Percentiles rank a stretch among this genome's conserved stretches.
These are phyloP conservation scores for Myathropa florea DNA, from an alignment of 2,888 invertebrate genomes.

Conservation along the genomic window DNA sequence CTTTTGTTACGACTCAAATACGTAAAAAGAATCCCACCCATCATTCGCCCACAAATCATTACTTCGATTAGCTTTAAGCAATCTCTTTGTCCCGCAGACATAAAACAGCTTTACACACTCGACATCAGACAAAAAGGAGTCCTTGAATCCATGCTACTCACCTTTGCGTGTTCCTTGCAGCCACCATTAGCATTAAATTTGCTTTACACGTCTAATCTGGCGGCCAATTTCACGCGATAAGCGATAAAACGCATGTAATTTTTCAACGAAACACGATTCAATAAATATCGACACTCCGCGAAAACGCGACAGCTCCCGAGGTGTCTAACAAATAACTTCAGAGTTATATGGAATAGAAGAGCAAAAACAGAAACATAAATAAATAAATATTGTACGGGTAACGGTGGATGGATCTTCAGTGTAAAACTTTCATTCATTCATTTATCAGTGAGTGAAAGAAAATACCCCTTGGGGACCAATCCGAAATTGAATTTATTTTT, in stretches of 20 bases:
- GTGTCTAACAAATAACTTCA: not conserved
- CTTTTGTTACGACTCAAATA: too few relatives aligned
- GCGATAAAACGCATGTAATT: conserved; percentile 54
- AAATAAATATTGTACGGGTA: conserved; percentile 15
- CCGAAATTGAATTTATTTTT: conserved; percentile 65
- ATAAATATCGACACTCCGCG: conserved; percentile 59
- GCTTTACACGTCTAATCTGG: conserved; percentile 64
- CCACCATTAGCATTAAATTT: conserved; percentile 48
- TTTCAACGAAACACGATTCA: conserved; percentile 48
- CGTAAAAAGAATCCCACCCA: too few relatives aligned
- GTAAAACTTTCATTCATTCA: conserved; percentile 45
- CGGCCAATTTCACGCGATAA: conserved; percentile 58
- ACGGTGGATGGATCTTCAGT: conserved; percentile 34
- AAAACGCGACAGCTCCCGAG: not conserved
- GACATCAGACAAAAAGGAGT: not conserved
- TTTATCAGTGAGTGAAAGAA: conserved; percentile 64
- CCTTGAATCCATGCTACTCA: not conserved
- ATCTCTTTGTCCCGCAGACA: not conserved
- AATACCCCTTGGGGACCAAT: conserved; percentile 67
- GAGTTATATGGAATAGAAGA: not conserved
- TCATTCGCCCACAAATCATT: conserved; percentile 12
- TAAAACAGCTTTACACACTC: not conserved
- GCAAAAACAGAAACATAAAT: conserved; percentile 1
- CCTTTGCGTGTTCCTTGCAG: conserved; percentile 10
- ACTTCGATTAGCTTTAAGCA: conserved; percentile 12